Conservation (phyloP, 2,888 invertebrate species). For the Drosophila putrida region DNA sequence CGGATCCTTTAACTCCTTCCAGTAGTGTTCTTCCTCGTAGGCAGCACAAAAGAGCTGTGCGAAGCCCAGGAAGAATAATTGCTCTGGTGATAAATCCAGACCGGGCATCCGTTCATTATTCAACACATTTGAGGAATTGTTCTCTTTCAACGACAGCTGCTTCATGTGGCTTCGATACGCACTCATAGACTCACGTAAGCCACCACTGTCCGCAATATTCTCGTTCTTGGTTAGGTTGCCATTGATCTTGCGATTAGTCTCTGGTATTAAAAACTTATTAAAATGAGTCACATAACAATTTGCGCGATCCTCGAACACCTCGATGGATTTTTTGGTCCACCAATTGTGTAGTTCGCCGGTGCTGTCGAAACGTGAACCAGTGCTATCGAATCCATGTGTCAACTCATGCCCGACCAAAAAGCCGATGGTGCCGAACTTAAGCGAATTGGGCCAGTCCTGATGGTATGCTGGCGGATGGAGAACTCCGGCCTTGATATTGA, state of each 20-base stretch:
- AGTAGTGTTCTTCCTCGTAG: conserved; percentile 79
- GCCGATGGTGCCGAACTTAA: conserved; percentile 82
- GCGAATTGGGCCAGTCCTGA: conserved; percentile 75
- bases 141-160: conserved; percentile 16
- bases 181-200: conserved; percentile 68
- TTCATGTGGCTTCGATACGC: conserved; percentile 79
- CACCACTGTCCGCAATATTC: conserved; percentile 83
- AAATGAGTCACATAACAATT: conserved; percentile 79
- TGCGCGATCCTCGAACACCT: conserved; percentile 74
- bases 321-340: conserved; percentile 78
- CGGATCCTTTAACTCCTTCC: conserved; percentile 76
- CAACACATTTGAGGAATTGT: conserved; percentile 17
- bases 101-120: conserved; percentile 81
- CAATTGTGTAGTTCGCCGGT: conserved; percentile 63
- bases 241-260: conserved; percentile 79
- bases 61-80: conserved; percentile 82
- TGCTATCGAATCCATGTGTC: conserved; percentile 82
- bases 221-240: conserved; percentile 81
- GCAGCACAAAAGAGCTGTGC: conserved; percentile 82
- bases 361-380: conserved; percentile 72
- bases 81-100: conserved; percentile 80
- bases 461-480: conserved; percentile 81
- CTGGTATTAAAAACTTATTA: conserved; percentile 74
- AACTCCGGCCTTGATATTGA: conserved; percentile 82
- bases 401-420: conserved; percentile 83